These are phyloP conservation scores for Manacus vitellinus DNA, from an alignment of 2,113 vertebrate genomes.

Conservation along the genomic window DNA sequence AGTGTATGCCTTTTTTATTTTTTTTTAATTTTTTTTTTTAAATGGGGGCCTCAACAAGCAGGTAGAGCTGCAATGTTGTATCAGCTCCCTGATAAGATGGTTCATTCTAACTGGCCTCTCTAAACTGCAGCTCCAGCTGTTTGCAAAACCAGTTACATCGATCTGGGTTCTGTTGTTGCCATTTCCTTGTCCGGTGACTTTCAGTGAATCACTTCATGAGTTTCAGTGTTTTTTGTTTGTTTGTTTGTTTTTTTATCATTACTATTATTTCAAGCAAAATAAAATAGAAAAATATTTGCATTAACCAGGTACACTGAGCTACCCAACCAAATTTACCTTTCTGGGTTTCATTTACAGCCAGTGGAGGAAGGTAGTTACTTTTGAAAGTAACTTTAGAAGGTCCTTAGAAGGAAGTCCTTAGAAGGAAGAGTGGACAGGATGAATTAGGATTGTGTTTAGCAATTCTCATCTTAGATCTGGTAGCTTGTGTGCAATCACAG, in stretches of 20 bases:
- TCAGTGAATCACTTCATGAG: neutral
- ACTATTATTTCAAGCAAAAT: neutral
- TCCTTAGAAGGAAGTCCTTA: too few relatives aligned
- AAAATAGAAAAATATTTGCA: neutral
- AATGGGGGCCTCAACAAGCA: neutral
- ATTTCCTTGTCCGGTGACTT: neutral
- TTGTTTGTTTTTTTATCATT: neutral
- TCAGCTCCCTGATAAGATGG: neutral
- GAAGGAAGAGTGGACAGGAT: neutral
- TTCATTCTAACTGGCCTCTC: neutral
- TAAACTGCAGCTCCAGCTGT: neutral
- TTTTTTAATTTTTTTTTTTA: neutral
- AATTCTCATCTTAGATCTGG: neutral
- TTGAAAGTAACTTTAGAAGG: neutral
- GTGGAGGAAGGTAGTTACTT: neutral
- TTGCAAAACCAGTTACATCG: neutral
- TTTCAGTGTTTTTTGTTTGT: neutral
- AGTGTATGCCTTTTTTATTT: accelerated
- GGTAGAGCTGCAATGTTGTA: neutral
- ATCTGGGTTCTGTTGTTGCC: neutral
- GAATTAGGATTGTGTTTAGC: neutral
- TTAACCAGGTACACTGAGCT: neutral
- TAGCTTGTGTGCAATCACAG: neutral
- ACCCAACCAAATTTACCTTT: neutral
- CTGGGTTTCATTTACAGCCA: neutral